Percentiles rank a stretch among this genome's conserved stretches.
phyloP scores from a whole-genome alignment of 1,140 invertebrate species.

The Monomorium pharaonis region DNA sequence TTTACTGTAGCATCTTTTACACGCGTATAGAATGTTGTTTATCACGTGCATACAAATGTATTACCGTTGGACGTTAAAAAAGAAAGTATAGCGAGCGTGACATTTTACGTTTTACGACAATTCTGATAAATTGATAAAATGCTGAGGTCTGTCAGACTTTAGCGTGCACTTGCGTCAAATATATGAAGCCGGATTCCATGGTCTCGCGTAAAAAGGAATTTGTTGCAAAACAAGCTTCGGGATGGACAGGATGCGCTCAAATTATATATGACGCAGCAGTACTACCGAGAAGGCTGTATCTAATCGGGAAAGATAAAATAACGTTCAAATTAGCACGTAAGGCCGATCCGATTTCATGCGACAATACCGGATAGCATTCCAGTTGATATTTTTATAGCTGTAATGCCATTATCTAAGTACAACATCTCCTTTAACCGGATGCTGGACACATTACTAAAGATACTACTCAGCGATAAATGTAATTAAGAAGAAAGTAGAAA shows the following conservation, averaged over 20 bases:
- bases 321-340: slow-evolving; percentile 54
- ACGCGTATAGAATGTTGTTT: neutral
- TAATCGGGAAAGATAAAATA: slow-evolving; percentile 54
- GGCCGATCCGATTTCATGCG: slow-evolving; percentile 36
- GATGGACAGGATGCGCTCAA: slow-evolving; percentile 35
- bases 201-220: slow-evolving; percentile 42
- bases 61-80: neutral
- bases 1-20: neutral
- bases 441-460: neutral
- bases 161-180: slow-evolving; percentile 15
- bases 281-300: slow-evolving; percentile 50
- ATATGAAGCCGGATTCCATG: slow-evolving; percentile 24
- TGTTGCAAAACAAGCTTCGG: slow-evolving; percentile 14
- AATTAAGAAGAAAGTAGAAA: slow-evolving; percentile 8
- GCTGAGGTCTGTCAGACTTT: slow-evolving; percentile 1
- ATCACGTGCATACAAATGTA: neutral
- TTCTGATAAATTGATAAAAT: neutral
- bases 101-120: neutral
- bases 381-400: slow-evolving; percentile 30
- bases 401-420: slow-evolving; percentile 7
- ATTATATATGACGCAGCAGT: slow-evolving; percentile 45
- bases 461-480: neutral
- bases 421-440: slow-evolving; percentile 43
- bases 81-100: neutral
- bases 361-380: slow-evolving; percentile 14